Evolutionary conservation across 2,888 invertebrate genomes (phyloP).

Genomic region (Hirtodrosophila histrioides): DNA sequence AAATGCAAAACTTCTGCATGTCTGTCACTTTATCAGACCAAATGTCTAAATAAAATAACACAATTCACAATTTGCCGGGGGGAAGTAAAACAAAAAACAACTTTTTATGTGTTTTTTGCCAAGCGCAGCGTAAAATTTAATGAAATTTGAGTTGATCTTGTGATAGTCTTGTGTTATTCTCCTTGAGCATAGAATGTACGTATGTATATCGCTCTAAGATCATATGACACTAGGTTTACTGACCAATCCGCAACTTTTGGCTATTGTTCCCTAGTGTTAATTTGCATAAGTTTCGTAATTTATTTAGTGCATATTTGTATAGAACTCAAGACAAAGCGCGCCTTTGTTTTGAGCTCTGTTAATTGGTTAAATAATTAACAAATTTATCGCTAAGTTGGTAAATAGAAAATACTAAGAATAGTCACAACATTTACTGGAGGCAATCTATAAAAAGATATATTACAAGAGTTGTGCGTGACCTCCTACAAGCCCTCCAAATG

Average conservation of each 20-base stretch:
- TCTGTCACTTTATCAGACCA: slow-evolving; percentile 25
- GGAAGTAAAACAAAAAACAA: slow-evolving; percentile 1
- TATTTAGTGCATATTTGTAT: background rate
- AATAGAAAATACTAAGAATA: slow-evolving; percentile 2
- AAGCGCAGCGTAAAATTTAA: slow-evolving; percentile 8
- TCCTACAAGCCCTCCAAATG: slow-evolving; percentile 15
- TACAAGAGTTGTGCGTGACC: slow-evolving; percentile 14
- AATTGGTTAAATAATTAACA: slow-evolving; percentile 20
- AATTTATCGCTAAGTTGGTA: slow-evolving; percentile 7
- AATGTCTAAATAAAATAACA: slow-evolving; percentile 38
- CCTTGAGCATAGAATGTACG: background rate
- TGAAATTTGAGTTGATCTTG: slow-evolving; percentile 12
- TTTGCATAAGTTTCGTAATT: slow-evolving; percentile 11
- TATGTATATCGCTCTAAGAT: slow-evolving; percentile 8
- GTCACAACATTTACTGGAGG: slow-evolving; percentile 1
- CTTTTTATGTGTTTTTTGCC: slow-evolving; percentile 3
- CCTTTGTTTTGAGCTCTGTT: slow-evolving; percentile 25
- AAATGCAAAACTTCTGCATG: slow-evolving; percentile 30
- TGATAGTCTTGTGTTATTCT: slow-evolving; percentile 19
- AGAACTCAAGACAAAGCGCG: slow-evolving; percentile 2
- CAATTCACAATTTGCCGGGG: slow-evolving; percentile 30
- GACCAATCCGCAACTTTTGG: slow-evolving; percentile 3
- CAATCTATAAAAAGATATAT: slow-evolving; percentile 4
- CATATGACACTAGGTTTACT: background rate
- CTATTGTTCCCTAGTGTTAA: slow-evolving; percentile 11